phyloP scores from a whole-genome alignment of 2,888 invertebrate species.

The Neocrepidodera transversa region DNA sequence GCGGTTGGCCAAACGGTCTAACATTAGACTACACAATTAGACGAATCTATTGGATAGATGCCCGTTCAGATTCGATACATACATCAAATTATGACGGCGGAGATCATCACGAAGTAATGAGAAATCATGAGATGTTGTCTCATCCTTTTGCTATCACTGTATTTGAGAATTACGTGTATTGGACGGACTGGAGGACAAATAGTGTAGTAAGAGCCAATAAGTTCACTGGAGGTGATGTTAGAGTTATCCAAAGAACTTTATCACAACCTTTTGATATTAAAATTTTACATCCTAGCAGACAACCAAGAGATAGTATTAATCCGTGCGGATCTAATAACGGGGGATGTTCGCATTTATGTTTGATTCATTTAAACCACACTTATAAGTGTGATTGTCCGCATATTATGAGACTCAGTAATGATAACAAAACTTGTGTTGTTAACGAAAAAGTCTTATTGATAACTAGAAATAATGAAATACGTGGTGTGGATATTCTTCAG shows the following conservation, averaged over 20 bases:
- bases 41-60: constrained; percentile 86
- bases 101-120: constrained; percentile 70
- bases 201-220: constrained; percentile 87
- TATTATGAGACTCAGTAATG: constrained; percentile 77
- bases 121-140: constrained; percentile 74
- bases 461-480: constrained; percentile 77
- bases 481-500: constrained; percentile 80
- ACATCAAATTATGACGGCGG: constrained; percentile 81
- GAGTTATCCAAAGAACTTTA: constrained; percentile 80
- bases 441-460: constrained; percentile 83
- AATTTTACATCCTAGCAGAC: constrained; percentile 78
- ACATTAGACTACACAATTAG: constrained; percentile 77
- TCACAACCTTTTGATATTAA: constrained; percentile 92
- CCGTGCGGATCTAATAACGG: constrained; percentile 77
- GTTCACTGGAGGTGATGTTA: constrained; percentile 81
- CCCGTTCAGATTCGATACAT: constrained; percentile 87
- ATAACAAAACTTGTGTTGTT: constrained; percentile 73
- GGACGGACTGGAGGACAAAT: constrained; percentile 93
- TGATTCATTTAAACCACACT: constrained; percentile 70
- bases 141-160: constrained; percentile 91
- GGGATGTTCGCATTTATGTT: constrained; percentile 82
- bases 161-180: constrained; percentile 87
- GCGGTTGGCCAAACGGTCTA: constrained; percentile 87
- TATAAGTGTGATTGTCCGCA: constrained; percentile 86
- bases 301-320: constrained; percentile 68